phyloP scores from a whole-genome alignment of 1,140 invertebrate genomes.

The Drosophila obscura region DNA sequence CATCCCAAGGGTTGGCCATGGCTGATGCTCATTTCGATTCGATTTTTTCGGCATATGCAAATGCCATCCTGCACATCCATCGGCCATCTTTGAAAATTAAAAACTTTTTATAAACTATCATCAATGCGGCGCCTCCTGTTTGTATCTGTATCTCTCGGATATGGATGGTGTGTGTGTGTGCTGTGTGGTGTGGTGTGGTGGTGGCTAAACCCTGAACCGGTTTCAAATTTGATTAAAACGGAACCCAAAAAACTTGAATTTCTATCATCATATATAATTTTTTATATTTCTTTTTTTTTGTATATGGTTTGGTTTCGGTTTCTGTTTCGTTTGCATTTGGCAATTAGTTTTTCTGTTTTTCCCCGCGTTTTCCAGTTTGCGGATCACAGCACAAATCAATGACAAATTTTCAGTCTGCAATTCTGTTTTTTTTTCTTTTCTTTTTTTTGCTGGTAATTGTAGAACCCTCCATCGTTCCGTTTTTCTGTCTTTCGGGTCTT shows the following conservation, averaged over 20 bases:
- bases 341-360: conserved; percentile 48
- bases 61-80: conserved; percentile 33
- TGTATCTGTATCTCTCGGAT: conserved; percentile 35
- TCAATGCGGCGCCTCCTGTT: conserved; percentile 41
- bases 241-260: conserved; percentile 48
- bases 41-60: conserved; percentile 64
- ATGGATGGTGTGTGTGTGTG: conserved; percentile 16
- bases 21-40: conserved; percentile 59
- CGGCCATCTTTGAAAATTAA: conserved; percentile 72
- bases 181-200: conserved; percentile 35
- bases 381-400: conserved; percentile 69
- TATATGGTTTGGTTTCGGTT: not conserved
- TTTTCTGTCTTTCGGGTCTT: conserved; percentile 31
- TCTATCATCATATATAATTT: conserved; percentile 31
- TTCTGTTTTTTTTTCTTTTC: conserved; percentile 17
- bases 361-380: conserved; percentile 7
- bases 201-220: conserved; percentile 55
- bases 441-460: conserved; percentile 23
- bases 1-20: conserved; percentile 50
- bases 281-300: not conserved
- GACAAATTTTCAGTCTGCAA: conserved; percentile 10
- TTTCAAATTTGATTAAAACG: conserved; percentile 76
- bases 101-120: conserved; percentile 69
- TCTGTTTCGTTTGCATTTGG: conserved; percentile 43
- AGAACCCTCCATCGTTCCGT: conserved; percentile 27